Evolutionary conservation across 2,113 vertebrate species (phyloP), one percentile per base, ranked within the genome.

Genomic region (Callocephalon fimbriatum): DNA sequence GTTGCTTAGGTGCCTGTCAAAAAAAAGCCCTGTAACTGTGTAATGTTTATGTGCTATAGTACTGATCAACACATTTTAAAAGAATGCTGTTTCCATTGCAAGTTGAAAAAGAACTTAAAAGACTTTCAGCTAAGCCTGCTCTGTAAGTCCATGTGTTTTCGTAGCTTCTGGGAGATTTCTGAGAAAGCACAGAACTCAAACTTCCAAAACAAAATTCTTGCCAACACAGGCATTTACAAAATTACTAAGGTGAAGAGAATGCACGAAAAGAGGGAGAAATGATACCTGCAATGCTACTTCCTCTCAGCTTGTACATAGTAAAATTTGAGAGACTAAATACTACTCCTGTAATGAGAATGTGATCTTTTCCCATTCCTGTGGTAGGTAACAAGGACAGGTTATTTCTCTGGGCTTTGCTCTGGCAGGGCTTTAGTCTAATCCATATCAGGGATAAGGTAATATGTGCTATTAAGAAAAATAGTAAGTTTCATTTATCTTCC

Each of bases 281-380:
- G 26, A 11, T 47, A 50, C 29, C 47, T 74, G 37, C 56, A 29
- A 1, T 77, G 12, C 19, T 54, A 10, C 20, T 75, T 3, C 11
- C 9, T 74, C 32, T 56, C 32, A 27, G 42, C 42, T 71, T 71
- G 21, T 78, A 65, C 73, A 35, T 22, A 65, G 15, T 42, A 85
- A 0, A 67, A 80, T 84, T 76, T 50, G 37, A n/a, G 29, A 74
- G 27, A 44, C 7, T 66, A 76, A 56, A 40, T 59, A 18, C 10
- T 65, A 7, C 58, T 66, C 15, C 6, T 32, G 13, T 51, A 70
- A 65, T 47, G 21, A 90, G 51, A 68, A 65, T 45, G 6, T 53
- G 5, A 14, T 40, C 26, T 77, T 58, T 70, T 63, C 26, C 13
- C 8, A 4, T 15, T 70, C 21, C 13, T 62, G 0, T 0, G 0